phyloP scores from a whole-genome alignment of 2,888 invertebrate species.

The Dorcus parallelipipedus region DNA sequence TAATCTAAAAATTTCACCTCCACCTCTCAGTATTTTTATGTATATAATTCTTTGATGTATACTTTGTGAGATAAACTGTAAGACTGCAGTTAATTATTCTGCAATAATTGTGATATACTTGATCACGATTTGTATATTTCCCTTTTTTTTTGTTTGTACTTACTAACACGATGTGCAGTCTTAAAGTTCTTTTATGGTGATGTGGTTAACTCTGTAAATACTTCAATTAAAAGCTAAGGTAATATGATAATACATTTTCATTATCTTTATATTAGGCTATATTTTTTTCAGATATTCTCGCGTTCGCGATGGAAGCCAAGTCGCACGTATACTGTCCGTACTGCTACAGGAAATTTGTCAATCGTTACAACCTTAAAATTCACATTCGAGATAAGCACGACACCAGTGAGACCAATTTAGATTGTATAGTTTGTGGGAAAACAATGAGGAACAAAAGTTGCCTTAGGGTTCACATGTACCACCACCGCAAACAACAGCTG shows the following conservation, averaged over 20 bases:
- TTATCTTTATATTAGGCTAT: slow-evolving; percentile 30
- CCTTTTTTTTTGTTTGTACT: background rate
- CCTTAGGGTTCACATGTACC: slow-evolving; percentile 63
- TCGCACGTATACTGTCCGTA: slow-evolving; percentile 62
- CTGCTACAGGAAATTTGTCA: slow-evolving; percentile 62
- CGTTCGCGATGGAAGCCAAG: slow-evolving; percentile 41
- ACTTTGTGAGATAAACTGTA: slow-evolving; percentile 15
- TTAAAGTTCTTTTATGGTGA: slow-evolving; percentile 18
- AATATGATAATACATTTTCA: slow-evolving; percentile 25
- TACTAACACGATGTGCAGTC: slow-evolving; percentile 6
- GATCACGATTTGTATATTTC: background rate
- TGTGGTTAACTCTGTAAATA: slow-evolving; percentile 29
- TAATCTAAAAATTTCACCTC: slow-evolving; percentile 2
- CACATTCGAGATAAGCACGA: slow-evolving; percentile 72
- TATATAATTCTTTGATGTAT: slow-evolving; percentile 5
- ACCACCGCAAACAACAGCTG: slow-evolving; percentile 57
- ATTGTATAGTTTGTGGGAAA: slow-evolving; percentile 69
- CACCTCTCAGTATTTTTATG: slow-evolving; percentile 7
- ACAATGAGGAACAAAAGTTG: slow-evolving; percentile 63
- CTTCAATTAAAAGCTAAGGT: slow-evolving; percentile 27
- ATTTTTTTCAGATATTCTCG: slow-evolving; percentile 36
- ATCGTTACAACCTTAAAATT: slow-evolving; percentile 67
- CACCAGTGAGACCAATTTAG: slow-evolving; percentile 61
- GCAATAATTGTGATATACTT: background rate
- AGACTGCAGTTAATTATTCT: slow-evolving; percentile 17